Evolutionary conservation across 1,140 invertebrate species (phyloP).

Genomic region (Doryteuthis pealeii): DNA sequence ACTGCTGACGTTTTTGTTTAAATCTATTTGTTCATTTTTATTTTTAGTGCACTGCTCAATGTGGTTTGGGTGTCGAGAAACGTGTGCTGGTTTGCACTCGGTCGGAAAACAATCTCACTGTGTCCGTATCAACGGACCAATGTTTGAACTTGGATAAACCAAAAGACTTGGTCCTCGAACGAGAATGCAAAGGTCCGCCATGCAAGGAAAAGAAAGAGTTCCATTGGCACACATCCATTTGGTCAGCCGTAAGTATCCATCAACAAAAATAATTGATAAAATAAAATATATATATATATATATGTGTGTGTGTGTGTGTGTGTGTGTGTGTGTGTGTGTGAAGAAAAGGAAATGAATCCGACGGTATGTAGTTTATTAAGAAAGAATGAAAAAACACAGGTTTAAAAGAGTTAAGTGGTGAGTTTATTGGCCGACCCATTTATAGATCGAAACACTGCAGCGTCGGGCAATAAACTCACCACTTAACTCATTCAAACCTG

Average conservation of each 20-base stretch:
- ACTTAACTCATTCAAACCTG: no score
- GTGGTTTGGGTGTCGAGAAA: slow-evolving; percentile 25
- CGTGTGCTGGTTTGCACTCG: slow-evolving; percentile 26
- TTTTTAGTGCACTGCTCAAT: slow-evolving; percentile 33
- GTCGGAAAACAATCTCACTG: slow-evolving; percentile 16
- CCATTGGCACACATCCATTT: slow-evolving; percentile 38
- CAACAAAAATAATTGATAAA: not conserved
- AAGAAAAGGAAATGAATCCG: no score
- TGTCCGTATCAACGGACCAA: slow-evolving; percentile 15
- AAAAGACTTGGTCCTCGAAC: slow-evolving; percentile 11
- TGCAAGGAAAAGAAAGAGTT: slow-evolving; percentile 24
- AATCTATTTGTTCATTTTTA: not conserved
- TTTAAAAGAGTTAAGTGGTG: no score
- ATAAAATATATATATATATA: not conserved
- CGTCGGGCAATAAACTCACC: no score
- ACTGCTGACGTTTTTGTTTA: no score
- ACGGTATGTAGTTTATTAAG: no score
- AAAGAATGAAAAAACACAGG: no score
- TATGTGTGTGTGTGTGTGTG: no score
- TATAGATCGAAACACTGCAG: no score
- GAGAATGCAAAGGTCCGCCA: slow-evolving; percentile 20
- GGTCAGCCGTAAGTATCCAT: slow-evolving; percentile 34
- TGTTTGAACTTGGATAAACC: slow-evolving; percentile 24
- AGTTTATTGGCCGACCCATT: no score
- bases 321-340: no score